Evolutionary conservation across 2,797 vertebrate species (phyloP).

Genomic region (Erpetoichthys calabaricus): DNA sequence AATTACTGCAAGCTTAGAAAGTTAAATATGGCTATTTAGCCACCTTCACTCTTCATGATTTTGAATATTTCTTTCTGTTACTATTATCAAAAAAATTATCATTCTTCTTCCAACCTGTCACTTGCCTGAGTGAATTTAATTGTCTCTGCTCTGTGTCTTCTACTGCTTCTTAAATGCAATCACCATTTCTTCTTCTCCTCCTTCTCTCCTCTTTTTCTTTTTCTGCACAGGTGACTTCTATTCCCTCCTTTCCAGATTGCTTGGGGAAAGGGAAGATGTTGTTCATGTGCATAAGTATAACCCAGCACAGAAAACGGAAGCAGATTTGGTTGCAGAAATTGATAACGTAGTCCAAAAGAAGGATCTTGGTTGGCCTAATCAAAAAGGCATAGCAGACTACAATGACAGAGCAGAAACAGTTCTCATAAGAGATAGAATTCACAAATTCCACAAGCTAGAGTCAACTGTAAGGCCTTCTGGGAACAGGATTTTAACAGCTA

Average conservation of each 20-base stretch:
- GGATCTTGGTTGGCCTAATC: slow-evolving; percentile 51
- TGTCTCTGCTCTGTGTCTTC: slow-evolving; percentile 12
- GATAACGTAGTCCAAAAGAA: slow-evolving; percentile 81
- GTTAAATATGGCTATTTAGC: too few relatives aligned
- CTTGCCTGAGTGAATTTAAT: background rate
- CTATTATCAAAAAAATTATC: too few relatives aligned
- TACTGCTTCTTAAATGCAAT: slow-evolving; percentile 3
- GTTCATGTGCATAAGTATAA: slow-evolving; percentile 68
- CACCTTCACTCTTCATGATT: too few relatives aligned
- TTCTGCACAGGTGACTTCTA: slow-evolving; percentile 79
- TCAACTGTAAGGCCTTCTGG: slow-evolving; percentile 59
- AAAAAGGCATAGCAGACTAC: slow-evolving; percentile 45
- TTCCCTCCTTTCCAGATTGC: slow-evolving; percentile 84
- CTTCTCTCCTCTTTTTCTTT: background rate
- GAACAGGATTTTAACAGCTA: slow-evolving; percentile 45
- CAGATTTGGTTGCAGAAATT: slow-evolving; percentile 72
- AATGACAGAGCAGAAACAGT: slow-evolving; percentile 53
- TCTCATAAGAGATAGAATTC: slow-evolving; percentile 83
- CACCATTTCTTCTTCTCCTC: slow-evolving; percentile 4
- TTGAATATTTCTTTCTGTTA: too few relatives aligned
- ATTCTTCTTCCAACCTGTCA: background rate
- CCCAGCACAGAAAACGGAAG: slow-evolving; percentile 61
- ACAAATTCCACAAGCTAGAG: slow-evolving; percentile 85
- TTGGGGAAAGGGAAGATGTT: slow-evolving; percentile 75
- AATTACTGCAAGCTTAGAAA: too few relatives aligned